These are phyloP conservation scores for Uropsilus gracilis DNA, from an alignment of 2,113 vertebrate species.

Conservation along the genomic window DNA sequence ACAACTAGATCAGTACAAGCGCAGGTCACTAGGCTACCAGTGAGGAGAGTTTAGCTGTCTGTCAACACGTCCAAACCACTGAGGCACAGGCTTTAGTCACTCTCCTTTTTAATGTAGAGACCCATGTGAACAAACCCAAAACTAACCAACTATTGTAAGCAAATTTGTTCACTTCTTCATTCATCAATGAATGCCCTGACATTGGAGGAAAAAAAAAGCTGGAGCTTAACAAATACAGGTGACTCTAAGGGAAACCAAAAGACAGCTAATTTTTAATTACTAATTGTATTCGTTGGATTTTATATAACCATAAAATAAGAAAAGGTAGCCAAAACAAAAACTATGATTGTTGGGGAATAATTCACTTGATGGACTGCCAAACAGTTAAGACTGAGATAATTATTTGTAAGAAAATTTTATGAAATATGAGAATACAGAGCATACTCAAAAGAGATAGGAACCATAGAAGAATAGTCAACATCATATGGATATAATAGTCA, in stretches of 20 bases:
- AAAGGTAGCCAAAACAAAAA: conserved; percentile 2
- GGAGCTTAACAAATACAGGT: neutral
- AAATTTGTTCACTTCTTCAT: neutral
- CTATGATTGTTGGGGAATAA: neutral
- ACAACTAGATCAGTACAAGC: neutral
- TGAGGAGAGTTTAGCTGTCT: neutral
- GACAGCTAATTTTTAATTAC: neutral
- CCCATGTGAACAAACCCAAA: neutral
- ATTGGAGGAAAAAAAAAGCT: neutral
- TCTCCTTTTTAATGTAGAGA: neutral
- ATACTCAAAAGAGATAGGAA: neutral
- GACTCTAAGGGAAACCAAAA: neutral
- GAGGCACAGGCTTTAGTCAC: neutral
- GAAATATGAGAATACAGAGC: neutral
- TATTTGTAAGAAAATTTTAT: neutral
- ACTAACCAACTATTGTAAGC: neutral
- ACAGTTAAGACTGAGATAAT: neutral
- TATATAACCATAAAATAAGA: neutral
- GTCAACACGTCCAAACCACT: neutral
- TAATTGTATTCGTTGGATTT: neutral
- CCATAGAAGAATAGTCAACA: neutral
- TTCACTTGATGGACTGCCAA: neutral
- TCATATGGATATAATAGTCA: neutral
- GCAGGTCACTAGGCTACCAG: neutral
- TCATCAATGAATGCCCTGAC: neutral